Evolutionary conservation across 2,113 vertebrate genomes (phyloP).

Genomic region (Calidris pygmaea): DNA sequence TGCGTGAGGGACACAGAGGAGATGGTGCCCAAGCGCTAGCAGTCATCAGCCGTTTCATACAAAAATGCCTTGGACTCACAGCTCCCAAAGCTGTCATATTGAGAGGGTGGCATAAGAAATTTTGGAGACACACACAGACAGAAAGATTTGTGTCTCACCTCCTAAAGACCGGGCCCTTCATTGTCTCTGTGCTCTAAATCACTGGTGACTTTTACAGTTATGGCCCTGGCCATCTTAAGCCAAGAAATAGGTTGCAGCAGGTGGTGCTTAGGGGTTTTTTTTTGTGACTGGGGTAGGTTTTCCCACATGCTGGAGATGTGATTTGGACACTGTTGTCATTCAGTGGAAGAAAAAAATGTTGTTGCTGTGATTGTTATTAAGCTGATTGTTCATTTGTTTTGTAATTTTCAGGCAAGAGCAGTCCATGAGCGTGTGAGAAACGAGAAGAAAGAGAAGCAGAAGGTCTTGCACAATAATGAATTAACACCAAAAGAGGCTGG

Average conservation of each 20-base stretch:
- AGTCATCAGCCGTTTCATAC: not conserved
- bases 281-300: not conserved
- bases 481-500: not conserved
- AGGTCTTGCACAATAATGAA: not conserved
- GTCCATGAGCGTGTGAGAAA: not conserved
- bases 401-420: not conserved
- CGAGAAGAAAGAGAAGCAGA: not conserved
- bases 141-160: not conserved
- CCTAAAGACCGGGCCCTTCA: not conserved
- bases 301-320: rapidly evolving
- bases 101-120: not conserved
- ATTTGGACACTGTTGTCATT: not conserved
- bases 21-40: not conserved
- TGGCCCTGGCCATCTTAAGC: not conserved
- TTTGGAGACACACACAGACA: not conserved
- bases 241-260: not conserved
- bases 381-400: not conserved
- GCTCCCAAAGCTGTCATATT: not conserved
- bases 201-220: not conserved
- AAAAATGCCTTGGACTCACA: not conserved
- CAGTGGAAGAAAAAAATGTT: not conserved
- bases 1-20: rapidly evolving
- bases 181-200: not conserved
- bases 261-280: not conserved
- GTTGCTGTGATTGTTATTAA: not conserved